Base-by-base conservation (phyloP, 2,113 vertebrate genomes). In the Pelodiscus sinensis region DNA sequence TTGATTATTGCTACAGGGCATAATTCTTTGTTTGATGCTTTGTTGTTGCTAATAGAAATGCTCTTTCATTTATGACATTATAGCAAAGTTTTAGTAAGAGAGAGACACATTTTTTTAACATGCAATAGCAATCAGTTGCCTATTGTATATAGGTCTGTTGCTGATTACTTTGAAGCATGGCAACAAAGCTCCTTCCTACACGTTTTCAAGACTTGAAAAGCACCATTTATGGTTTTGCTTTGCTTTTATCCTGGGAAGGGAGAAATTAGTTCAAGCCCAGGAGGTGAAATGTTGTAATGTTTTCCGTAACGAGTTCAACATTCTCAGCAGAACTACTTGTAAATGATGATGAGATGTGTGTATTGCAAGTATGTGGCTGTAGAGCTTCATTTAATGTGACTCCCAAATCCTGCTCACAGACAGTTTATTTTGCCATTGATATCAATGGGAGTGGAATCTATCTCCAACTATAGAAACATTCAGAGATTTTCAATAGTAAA, bases 81-180 rank as follows among this genome's bases (percentile, higher is more conserved):
- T 82, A 82, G 62, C 84, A 93, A 90, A 95, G 88, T 92, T 96
- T 97, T 92, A 60, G 79, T 91, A 29, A 81, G 95, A 85, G 91
- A 93, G 91, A 75, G 3, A 38, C 62, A 85, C 88, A 62, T 52
- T 58, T 19, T 57, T 87, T 90, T 88, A 82, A 35, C 15, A 25
- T 83, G 80, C 88, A 91, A 27, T 60, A 94, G 96, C 96, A 95
- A 92, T 96, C 94, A 96, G 86, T 81, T 95, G 80, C 94, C 96
- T 95, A 73, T 94, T 96, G 96, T 95, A 90, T 50, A 0, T 1
- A 8, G 65, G 35, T 85, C 85, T 90, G 65, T 52, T 82, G 50
- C 93, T 75, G 94, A 92, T 94, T 89, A 50, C 94, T 51, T 85
- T 94, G 60, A 96, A n/a, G 95, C 96, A 96, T 97, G 93, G 96